phyloP scores from a whole-genome alignment of 2,888 invertebrate genomes.

The Spodoptera littoralis region DNA sequence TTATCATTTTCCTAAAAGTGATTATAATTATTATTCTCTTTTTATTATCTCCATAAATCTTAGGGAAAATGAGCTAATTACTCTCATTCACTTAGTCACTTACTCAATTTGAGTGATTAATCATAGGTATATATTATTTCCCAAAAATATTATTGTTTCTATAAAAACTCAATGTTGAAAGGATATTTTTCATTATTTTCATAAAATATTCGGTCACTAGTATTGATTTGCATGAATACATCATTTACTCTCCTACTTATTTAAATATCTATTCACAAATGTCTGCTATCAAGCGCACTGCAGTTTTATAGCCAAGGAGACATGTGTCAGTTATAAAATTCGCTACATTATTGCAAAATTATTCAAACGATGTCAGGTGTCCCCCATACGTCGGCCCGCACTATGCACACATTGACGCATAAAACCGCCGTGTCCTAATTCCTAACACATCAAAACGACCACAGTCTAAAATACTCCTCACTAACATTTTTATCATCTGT shows the following conservation, averaged over 20 bases:
- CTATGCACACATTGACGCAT: conserved; percentile 66
- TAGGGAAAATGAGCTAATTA: no score
- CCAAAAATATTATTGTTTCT: no score
- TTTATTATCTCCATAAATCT: no score
- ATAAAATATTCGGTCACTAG: no score
- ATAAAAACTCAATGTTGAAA: no score
- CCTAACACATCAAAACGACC: conserved; percentile 56
- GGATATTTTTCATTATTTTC: no score
- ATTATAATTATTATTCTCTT: no score
- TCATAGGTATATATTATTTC: no score
- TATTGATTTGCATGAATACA: neutral
- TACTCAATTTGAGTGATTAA: no score
- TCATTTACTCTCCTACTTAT: conserved; percentile 4
- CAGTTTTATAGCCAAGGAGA: conserved; percentile 73
- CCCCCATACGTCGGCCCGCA: conserved; percentile 71
- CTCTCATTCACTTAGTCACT: neutral
- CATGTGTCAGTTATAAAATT: conserved; percentile 80
- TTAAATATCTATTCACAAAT: conserved; percentile 24
- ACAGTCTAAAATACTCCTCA: conserved; percentile 62
- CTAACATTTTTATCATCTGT: conserved; percentile 63
- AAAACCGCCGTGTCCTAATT: conserved; percentile 63
- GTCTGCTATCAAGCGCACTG: conserved; percentile 49
- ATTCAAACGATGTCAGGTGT: conserved; percentile 84
- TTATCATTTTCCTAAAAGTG: no score
- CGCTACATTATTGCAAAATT: conserved; percentile 80